Conservation (phyloP, 2,113 vertebrate species). For the Prietella phreatophila region DNA sequence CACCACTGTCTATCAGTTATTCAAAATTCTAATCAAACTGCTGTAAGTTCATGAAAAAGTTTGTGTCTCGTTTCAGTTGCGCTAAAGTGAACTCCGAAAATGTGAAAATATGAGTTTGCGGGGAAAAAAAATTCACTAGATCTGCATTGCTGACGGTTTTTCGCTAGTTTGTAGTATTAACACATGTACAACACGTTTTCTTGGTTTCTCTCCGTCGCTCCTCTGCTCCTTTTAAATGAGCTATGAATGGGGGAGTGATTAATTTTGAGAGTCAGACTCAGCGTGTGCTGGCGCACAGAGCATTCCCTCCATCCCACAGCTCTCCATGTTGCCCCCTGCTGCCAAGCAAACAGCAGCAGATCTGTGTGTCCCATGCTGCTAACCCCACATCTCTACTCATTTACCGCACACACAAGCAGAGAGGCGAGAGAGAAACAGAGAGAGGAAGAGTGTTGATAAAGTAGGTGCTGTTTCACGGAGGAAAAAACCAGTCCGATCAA, state of each 20-base stretch:
- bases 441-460: not conserved
- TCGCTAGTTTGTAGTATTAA: not conserved
- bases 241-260: conserved; percentile 65
- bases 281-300: conserved; percentile 12
- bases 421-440: not conserved
- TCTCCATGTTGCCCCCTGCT: not conserved
- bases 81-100: not conserved
- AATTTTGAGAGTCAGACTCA: conserved; percentile 70
- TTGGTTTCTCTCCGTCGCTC: not conserved
- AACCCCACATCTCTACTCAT: conserved; percentile 43
- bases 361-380: conserved; percentile 53
- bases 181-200: not conserved
- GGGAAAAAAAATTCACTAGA: not conserved
- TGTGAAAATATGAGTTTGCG: not conserved
- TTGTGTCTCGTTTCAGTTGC: not conserved
- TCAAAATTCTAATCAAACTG: not conserved
- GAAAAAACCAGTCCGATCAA: not conserved
- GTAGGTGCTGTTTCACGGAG: not conserved
- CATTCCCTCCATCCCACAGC: conserved; percentile 3
- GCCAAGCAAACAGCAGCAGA: conserved; percentile 62
- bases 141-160: not conserved
- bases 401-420: conserved; percentile 18
- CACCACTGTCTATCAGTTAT: not conserved
- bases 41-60: not conserved
- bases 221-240: conserved; percentile 66